A percentile compares a stretch with the other conserved stretches of the same genome.
phyloP scores from a whole-genome alignment of 2,797 vertebrate genomes.

The Graptemys geographica region DNA sequence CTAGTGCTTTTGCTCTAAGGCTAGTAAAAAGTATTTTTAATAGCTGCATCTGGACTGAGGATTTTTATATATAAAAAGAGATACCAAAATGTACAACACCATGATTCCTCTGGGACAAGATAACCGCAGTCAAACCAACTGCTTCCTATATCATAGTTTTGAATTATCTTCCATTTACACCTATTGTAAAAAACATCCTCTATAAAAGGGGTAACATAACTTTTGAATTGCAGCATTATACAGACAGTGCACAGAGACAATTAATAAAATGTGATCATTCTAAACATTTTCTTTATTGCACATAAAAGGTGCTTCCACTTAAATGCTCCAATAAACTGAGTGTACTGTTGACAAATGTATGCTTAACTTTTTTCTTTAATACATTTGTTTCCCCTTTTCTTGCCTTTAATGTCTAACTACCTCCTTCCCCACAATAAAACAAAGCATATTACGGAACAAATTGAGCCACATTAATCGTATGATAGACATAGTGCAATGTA shows the following conservation, averaged over 20 bases:
- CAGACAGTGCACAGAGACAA: conserved; percentile 25
- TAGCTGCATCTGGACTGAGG: not conserved
- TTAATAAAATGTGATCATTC: conserved; percentile 36
- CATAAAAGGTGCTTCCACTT: conserved; percentile 42
- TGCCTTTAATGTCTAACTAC: not conserved
- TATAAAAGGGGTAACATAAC: not conserved
- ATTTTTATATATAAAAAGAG: not conserved
- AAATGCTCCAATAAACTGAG: conserved; percentile 48
- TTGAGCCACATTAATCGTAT: not conserved
- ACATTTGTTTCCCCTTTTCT: not conserved
- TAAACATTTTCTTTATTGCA: conserved; percentile 52
- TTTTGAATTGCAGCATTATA: not conserved
- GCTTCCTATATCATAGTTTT: not conserved
- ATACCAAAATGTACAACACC: not conserved
- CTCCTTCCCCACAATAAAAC: not conserved
- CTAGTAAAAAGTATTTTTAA: conserved; percentile 11
- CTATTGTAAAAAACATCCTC: conserved; percentile 22
- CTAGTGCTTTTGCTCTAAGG: conserved; percentile 12
- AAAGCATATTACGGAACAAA: not conserved
- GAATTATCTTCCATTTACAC: not conserved
- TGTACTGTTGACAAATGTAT: not conserved
- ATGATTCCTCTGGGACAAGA: conserved; percentile 15
- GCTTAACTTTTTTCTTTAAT: not conserved
- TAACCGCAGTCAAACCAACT: not conserved
- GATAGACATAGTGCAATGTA: not conserved